Evolutionary conservation across 2,888 invertebrate species (phyloP).

Genomic region (Scelioninae gen. 1): DNA sequence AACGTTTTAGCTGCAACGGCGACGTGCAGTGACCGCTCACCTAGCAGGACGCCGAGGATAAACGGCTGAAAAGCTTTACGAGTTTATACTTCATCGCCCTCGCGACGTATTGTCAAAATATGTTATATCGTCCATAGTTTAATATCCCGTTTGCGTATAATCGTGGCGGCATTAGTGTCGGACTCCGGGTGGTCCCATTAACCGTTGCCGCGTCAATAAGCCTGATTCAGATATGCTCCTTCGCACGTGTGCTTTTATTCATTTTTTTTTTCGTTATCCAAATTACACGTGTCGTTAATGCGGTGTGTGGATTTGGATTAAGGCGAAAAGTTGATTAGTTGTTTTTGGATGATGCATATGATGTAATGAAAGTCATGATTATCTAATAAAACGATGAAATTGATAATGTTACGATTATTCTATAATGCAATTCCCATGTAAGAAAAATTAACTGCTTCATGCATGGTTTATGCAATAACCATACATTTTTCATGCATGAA

Average conservation of each 20-base stretch:
- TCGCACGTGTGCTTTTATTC: constrained; percentile 55
- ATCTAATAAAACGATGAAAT: constrained; percentile 9
- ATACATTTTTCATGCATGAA: too few species aligned
- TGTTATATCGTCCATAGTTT: constrained; percentile 79
- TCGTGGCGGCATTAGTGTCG: constrained; percentile 80
- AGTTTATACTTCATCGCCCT: constrained; percentile 79
- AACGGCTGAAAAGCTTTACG: constrained; percentile 79
- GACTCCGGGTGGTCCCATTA: constrained; percentile 81
- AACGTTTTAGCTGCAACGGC: constrained; percentile 55
- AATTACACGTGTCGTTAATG: constrained; percentile 54
- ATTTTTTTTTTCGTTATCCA: constrained; percentile 52
- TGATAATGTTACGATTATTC: too few species aligned
- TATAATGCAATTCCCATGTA: too few species aligned
- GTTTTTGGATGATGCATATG: constrained; percentile 19
- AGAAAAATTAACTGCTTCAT: too few species aligned
- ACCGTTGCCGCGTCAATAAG: constrained; percentile 74
- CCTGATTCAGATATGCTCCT: constrained; percentile 66
- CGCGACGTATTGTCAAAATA: constrained; percentile 82
- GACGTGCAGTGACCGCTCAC: constrained; percentile 59
- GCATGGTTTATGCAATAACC: too few species aligned
- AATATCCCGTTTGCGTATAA: constrained; percentile 84
- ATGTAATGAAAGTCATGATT: constrained; percentile 10
- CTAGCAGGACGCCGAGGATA: constrained; percentile 72
- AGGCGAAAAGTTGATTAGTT: constrained; percentile 5
- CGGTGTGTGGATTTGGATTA: constrained; percentile 13